Conservation (phyloP, 2,888 invertebrate species). For the Leuctra nigra region DNA sequence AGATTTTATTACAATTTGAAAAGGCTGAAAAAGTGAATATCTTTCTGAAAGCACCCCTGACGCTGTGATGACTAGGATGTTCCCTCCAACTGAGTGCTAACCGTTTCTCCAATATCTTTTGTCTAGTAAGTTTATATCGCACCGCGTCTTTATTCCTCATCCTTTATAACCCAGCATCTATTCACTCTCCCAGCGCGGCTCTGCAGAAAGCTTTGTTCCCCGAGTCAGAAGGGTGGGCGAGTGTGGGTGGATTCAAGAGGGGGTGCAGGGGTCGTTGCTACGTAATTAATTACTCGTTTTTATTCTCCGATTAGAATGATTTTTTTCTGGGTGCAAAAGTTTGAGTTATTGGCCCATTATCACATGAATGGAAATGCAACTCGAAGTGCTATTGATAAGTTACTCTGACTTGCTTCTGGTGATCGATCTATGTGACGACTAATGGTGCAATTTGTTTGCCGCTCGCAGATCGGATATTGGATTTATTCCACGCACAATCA, state of each 20-base stretch:
- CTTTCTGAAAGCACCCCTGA: not conserved
- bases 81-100: not conserved
- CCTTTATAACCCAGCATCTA: not conserved
- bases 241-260: not conserved
- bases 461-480: slow-evolving; percentile 4
- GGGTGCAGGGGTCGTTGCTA: not conserved
- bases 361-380: slow-evolving; percentile 1
- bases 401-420: not conserved
- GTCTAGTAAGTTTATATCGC: slow-evolving; percentile 14
- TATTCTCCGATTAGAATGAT: slow-evolving; percentile 8
- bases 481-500: slow-evolving; percentile 10
- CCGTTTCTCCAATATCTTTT: slow-evolving; percentile 13
- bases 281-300: slow-evolving; percentile 9
- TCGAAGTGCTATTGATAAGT: not conserved
- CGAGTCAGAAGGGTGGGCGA: not conserved
- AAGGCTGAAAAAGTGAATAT: not conserved
- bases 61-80: not conserved
- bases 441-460: slow-evolving; percentile 12
- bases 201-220: slow-evolving; percentile 5
- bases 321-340: not conserved
- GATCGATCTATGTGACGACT: slow-evolving; percentile 1
- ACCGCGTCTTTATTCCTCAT: slow-evolving; percentile 4
- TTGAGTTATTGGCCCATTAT: slow-evolving; percentile 17
- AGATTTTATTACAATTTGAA: slow-evolving; percentile 16
- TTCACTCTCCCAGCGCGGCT: slow-evolving; percentile 12